A percentile compares a stretch with the other conserved stretches of the same genome.
Evolutionary conservation across 2,888 invertebrate genomes (phyloP).

Genomic region (Xanthorhoe spadicearia): DNA sequence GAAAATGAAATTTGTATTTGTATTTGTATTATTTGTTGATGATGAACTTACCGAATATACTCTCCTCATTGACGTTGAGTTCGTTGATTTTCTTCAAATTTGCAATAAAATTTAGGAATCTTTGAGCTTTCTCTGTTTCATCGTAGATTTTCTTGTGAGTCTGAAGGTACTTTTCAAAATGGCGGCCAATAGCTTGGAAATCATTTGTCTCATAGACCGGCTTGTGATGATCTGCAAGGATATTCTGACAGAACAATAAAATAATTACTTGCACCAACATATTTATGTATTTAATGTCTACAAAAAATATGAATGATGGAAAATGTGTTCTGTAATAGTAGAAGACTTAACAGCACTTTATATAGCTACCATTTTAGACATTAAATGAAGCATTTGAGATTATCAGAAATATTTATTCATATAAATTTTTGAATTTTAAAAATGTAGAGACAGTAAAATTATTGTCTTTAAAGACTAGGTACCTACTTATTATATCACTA

Average conservation of each 20-base stretch:
- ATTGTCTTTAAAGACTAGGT: too few species aligned
- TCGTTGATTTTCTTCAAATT: constrained; percentile 11
- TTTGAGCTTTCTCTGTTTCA: not conserved
- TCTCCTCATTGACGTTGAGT: not conserved
- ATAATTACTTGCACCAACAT: not conserved
- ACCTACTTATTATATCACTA: too few species aligned
- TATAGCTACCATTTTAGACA: too few species aligned
- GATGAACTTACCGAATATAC: not conserved
- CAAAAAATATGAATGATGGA: too few species aligned
- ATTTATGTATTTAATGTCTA: not conserved
- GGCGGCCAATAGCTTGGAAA: not conserved
- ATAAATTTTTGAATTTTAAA: too few species aligned
- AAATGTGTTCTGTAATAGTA: too few species aligned
- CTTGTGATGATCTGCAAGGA: not conserved
- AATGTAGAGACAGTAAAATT: too few species aligned
- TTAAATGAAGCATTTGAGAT: too few species aligned
- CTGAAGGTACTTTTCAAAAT: constrained; percentile 7
- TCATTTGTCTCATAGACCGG: constrained; percentile 6
- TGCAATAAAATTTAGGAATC: not conserved
- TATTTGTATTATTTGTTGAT: too few species aligned
- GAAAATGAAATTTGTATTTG: too few species aligned
- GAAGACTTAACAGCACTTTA: too few species aligned
- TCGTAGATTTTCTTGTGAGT: not conserved
- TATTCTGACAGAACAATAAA: not conserved
- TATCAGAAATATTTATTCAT: too few species aligned